Evolutionary conservation across 92 coral and sea anemone species (phyloP), one percentile per base, ranked within the genome.

Genomic region (Umimayanthus chanpuru): DNA sequence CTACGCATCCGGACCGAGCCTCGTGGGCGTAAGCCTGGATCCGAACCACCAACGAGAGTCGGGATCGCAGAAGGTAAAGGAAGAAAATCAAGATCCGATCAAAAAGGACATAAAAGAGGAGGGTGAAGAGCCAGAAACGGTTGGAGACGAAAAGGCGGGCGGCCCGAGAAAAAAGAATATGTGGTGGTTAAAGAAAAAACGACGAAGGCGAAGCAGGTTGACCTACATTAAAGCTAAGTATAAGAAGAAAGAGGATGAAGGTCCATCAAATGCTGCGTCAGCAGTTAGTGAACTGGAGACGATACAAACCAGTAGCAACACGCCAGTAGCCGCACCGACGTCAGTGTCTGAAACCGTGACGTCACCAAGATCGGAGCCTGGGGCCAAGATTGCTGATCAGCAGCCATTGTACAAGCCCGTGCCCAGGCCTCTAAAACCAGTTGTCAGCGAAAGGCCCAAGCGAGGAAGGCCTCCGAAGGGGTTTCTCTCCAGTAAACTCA

Each of bases 161-260:
- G 44, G 93, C 14, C 93, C 91, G 56, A 94, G 91, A 36, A 96
- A 95, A 81, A 79, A 94, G 64, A 89, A 93, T 71, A 80, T 94
- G 71, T 94, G 96, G 98, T 93, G 94, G 88, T 81, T 92, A 88
- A 95, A 93, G 91, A 94, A 90, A 88, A 90, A 87, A 43, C 92
- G 94, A 58, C 88, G 96, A 81, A 95, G 93, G 89, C 96, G 96
- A 2, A 85, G 94, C 21, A 94, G 99, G 2, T 80, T 97, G 68
- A 95, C 99, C 6, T 94, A 93, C 86, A 91, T 95, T 65, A 95
- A 95, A 81, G 80, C 97, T 30, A 97, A 95, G 83, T 92, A 88
- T 80, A 94, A 93, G 30, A 93, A 94, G 81, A 97, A 92, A 75
- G 98, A 97, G 18, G 99, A 94, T 76, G 98, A 92, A 50, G 92